A percentile compares a stretch with the other conserved stretches of the same genome.
phyloP scores from a whole-genome alignment of 1,140 invertebrate species.

The Stegodyphus dumicola region DNA sequence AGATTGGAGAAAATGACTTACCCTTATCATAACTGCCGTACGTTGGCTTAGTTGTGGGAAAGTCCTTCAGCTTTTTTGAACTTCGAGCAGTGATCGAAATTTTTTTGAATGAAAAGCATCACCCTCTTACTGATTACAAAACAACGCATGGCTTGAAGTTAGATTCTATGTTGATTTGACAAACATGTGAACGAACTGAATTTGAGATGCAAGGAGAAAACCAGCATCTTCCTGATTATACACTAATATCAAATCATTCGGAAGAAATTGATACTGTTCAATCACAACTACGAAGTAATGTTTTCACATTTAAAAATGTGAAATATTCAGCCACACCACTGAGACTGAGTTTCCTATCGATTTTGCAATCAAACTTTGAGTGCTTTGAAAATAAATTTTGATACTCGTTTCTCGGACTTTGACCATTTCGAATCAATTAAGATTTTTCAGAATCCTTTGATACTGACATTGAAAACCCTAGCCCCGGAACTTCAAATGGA shows the following conservation, averaged over 20 bases:
- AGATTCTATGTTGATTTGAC: slow-evolving; percentile 8
- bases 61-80: slow-evolving; percentile 64
- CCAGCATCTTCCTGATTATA: slow-evolving; percentile 11
- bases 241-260: slow-evolving; percentile 12
- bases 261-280: slow-evolving; percentile 3
- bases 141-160: slow-evolving; percentile 10
- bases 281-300: neutral
- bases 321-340: slow-evolving; percentile 6
- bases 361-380: neutral
- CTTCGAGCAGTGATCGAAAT: slow-evolving; percentile 51
- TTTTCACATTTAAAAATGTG: slow-evolving; percentile 4
- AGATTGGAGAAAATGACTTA: slow-evolving; percentile 60
- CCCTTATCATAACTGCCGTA: slow-evolving; percentile 38
- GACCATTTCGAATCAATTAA: too few relatives aligned
- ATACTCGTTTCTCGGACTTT: too few relatives aligned
- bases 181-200: slow-evolving; percentile 7
- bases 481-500: slow-evolving; percentile 19
- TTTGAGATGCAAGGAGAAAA: slow-evolving; percentile 7
- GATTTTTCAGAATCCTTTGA: too few relatives aligned
- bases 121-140: neutral
- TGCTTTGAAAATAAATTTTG: neutral
- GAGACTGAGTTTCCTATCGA: too few relatives aligned
- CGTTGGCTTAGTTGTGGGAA: slow-evolving; percentile 65
- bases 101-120: slow-evolving; percentile 17
- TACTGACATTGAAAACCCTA: too few relatives aligned